Percentiles rank a stretch among this genome's conserved stretches.
Conservation (phyloP, 2,113 vertebrate genomes). For the Rhizomys pruinosus region DNA sequence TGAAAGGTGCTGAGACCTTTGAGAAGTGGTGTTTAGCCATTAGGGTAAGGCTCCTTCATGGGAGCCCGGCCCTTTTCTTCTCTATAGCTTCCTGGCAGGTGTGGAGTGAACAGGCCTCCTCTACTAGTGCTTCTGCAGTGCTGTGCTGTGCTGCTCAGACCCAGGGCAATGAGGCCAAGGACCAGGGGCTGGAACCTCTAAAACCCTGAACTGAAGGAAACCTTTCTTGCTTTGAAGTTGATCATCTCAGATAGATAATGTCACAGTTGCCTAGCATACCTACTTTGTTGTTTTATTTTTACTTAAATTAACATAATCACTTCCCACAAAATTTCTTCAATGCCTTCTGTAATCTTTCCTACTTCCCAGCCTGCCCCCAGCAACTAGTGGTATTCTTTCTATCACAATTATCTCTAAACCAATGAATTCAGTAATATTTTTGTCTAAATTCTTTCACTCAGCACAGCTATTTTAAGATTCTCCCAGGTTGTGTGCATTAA, state of each 20-base stretch:
- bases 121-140: background rate
- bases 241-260: background rate
- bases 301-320: background rate
- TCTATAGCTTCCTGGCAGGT: background rate
- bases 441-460: constrained; percentile 13
- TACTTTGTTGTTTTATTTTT: background rate
- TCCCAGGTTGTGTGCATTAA: background rate
- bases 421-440: constrained; percentile 5
- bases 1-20: background rate
- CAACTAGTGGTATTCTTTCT: background rate
- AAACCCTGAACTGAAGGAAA: background rate
- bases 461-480: constrained; percentile 50
- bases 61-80: background rate
- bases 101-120: background rate
- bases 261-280: background rate
- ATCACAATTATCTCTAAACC: background rate
- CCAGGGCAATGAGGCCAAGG: too few species aligned
- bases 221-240: background rate
- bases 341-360: background rate
- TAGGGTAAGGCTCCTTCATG: background rate
- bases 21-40: too few species aligned
- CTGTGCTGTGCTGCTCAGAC: accelerated
- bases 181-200: background rate
- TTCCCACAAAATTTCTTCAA: background rate
- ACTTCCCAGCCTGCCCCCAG: background rate